phyloP scores from a whole-genome alignment of 2,888 invertebrate species.

The Oligia latruncula region DNA sequence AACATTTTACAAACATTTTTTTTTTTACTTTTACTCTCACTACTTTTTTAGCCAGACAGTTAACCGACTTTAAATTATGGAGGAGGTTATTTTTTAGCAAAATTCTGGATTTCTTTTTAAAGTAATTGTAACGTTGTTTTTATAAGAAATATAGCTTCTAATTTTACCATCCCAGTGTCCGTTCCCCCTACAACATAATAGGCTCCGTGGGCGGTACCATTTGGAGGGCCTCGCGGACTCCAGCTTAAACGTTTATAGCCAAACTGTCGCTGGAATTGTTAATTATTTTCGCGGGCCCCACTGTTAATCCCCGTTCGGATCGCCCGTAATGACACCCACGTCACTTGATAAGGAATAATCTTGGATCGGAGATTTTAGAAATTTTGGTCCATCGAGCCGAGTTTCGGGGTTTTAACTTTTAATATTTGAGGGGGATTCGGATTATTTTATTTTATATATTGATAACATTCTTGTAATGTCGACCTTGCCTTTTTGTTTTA shows the following conservation, averaged over 20 bases:
- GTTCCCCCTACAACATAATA: slow-evolving; percentile 54
- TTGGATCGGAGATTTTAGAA: slow-evolving; percentile 36
- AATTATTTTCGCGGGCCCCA: slow-evolving; percentile 64
- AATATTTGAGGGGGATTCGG: slow-evolving; percentile 1
- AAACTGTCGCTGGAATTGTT: slow-evolving; percentile 65
- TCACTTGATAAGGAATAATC: slow-evolving; percentile 54
- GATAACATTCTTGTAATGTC: background rate
- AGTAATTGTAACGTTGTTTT: background rate
- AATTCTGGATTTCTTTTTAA: no score
- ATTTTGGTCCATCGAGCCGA: slow-evolving; percentile 33
- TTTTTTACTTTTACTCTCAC: no score
- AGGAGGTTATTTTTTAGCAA: no score
- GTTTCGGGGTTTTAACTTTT: slow-evolving; percentile 16
- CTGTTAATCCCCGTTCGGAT: slow-evolving; percentile 57
- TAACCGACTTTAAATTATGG: no score
- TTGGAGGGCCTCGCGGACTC: slow-evolving; percentile 57
- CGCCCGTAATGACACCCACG: slow-evolving; percentile 55
- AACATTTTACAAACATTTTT: no score
- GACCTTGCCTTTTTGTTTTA: background rate
- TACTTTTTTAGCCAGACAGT: no score
- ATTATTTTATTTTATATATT: no score
- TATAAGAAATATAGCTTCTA: background rate
- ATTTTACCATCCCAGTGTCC: slow-evolving; percentile 26
- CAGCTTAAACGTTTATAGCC: slow-evolving; percentile 64
- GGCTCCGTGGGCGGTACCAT: slow-evolving; percentile 56